These are phyloP conservation scores for Blennius ocellaris DNA, from an alignment of 2,113 vertebrate genomes.

Conservation along the genomic window DNA sequence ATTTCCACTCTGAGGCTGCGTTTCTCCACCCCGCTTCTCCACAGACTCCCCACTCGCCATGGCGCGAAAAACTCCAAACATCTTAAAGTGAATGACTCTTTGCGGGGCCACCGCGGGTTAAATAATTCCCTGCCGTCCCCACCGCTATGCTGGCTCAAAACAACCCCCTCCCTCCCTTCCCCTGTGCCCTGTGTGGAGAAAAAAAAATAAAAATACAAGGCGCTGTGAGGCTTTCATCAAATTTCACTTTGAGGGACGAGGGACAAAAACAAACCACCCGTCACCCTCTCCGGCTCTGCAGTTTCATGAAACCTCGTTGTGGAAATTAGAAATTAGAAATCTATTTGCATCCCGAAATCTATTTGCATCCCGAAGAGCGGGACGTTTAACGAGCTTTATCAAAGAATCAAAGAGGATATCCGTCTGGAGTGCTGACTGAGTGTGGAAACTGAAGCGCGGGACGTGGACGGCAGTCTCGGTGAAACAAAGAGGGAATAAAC, in stretches of 20 bases:
- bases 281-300: neutral
- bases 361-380: slow-evolving; percentile 37
- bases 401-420: slow-evolving; percentile 49
- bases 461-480: neutral
- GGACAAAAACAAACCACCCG: slow-evolving; percentile 26
- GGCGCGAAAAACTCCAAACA: slow-evolving; percentile 16
- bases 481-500: slow-evolving; percentile 41
- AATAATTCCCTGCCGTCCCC: slow-evolving; percentile 30
- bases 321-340: slow-evolving; percentile 59
- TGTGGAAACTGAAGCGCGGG: slow-evolving; percentile 13
- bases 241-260: slow-evolving; percentile 60
- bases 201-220: slow-evolving; percentile 22
- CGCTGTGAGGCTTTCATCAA: slow-evolving; percentile 51
- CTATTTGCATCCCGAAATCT: slow-evolving; percentile 58
- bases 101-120: slow-evolving; percentile 8
- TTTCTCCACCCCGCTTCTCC: neutral
- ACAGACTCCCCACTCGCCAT: slow-evolving; percentile 16
- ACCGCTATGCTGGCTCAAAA: slow-evolving; percentile 3
- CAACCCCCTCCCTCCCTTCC: neutral
- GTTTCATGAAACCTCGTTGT: slow-evolving; percentile 46
- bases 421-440: slow-evolving; percentile 22
- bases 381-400: slow-evolving; percentile 39
- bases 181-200: neutral
- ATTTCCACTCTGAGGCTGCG: neutral
- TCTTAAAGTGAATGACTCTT: slow-evolving; percentile 40